Evolutionary conservation across 2,113 vertebrate species (phyloP).

Genomic region (Xenus cinereus): DNA sequence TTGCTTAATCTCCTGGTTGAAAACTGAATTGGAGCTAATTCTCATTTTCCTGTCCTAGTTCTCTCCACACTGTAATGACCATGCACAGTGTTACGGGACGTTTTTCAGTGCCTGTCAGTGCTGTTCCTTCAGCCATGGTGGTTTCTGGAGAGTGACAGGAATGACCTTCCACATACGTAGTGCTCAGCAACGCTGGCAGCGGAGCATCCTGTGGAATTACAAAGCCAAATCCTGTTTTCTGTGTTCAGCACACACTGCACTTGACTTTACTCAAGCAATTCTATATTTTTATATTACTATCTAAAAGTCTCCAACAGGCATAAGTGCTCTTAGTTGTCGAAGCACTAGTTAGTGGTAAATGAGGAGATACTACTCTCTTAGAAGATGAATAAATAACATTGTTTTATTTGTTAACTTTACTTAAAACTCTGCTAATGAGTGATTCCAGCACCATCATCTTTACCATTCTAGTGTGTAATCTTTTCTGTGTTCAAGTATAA

Average conservation of each 20-base stretch:
- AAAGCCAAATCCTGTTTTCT: neutral
- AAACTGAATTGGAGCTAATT: neutral
- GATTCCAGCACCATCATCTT: neutral
- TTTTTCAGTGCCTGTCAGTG: neutral
- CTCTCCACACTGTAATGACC: neutral
- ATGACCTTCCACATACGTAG: neutral
- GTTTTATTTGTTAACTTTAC: slow-evolving; percentile 27
- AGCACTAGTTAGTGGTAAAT: slow-evolving; percentile 1
- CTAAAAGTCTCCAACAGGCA: neutral
- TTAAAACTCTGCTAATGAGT: slow-evolving; percentile 43
- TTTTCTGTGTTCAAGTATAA: slow-evolving; percentile 8
- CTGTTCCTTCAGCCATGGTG: neutral
- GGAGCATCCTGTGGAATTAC: neutral
- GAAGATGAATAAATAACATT: neutral
- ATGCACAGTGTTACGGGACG: neutral
- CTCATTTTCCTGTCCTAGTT: neutral
- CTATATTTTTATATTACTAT: neutral
- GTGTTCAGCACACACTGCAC: neutral
- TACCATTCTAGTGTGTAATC: neutral
- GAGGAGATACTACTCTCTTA: neutral
- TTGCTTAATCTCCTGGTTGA: neutral
- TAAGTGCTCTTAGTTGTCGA: neutral
- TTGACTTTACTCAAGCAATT: neutral
- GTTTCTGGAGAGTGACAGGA: neutral
- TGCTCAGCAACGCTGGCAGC: neutral